Evolutionary conservation across 2,888 invertebrate species (phyloP).

Genomic region (Leptopterna dolabrata): DNA sequence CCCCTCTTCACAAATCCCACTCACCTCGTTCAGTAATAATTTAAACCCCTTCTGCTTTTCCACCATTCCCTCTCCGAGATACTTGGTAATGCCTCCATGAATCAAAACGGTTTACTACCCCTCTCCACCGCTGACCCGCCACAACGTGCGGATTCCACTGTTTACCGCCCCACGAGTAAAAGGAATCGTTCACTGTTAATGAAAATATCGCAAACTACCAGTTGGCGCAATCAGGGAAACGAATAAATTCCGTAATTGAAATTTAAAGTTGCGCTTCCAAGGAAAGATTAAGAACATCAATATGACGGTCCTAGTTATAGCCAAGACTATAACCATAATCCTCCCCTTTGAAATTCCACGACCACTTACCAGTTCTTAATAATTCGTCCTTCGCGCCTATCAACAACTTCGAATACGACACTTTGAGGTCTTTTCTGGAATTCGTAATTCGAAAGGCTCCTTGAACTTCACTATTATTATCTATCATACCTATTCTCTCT

Average conservation of each 20-base stretch:
- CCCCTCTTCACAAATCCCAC: neutral
- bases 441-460: no score
- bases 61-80: neutral
- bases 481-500: no score
- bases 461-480: no score
- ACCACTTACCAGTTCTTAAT: no score
- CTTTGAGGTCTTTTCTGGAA: no score
- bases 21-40: conserved; percentile 31
- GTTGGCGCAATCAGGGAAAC: neutral
- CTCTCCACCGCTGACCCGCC: neutral
- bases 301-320: no score
- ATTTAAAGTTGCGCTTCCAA: neutral
- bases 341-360: no score
- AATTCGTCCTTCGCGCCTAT: no score
- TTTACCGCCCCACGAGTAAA: neutral
- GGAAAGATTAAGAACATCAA: no score
- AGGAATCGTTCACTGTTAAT: neutral
- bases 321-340: no score
- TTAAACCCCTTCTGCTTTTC: conserved; percentile 11
- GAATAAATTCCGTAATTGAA: neutral
- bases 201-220: neutral
- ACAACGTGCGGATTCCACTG: conserved; percentile 3
- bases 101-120: conserved; percentile 43
- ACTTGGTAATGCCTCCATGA: conserved; percentile 37
- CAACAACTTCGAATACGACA: no score